These are phyloP conservation scores for Crenuchus spilurus DNA, from an alignment of 2,797 vertebrate species.

Conservation along the genomic window DNA sequence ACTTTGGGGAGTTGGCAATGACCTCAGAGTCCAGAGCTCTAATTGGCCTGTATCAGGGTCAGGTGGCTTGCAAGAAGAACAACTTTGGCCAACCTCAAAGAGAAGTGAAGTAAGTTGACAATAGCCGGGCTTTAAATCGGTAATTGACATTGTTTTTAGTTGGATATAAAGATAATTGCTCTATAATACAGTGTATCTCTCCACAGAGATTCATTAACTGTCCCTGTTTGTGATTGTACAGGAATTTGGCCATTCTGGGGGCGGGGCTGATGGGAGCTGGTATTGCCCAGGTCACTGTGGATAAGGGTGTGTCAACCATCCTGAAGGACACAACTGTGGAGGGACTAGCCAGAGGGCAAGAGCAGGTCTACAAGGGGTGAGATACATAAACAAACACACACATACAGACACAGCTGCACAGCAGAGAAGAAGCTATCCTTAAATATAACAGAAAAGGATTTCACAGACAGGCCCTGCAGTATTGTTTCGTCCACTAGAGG, in stretches of 20 bases:
- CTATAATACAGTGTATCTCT: too few species aligned
- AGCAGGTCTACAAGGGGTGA: slow-evolving; percentile 86
- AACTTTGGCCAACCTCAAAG: slow-evolving; percentile 80
- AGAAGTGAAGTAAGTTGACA: slow-evolving; percentile 77
- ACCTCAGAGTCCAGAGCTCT: slow-evolving; percentile 81
- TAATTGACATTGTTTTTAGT: background rate
- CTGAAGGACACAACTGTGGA: slow-evolving; percentile 80
- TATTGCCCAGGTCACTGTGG: slow-evolving; percentile 83
- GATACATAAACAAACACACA: slow-evolving; percentile 27
- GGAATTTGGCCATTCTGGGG: slow-evolving; percentile 82
- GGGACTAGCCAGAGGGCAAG: slow-evolving; percentile 80
- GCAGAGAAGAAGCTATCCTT: too few species aligned
- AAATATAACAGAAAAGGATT: background rate
- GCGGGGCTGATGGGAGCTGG: slow-evolving; percentile 89
- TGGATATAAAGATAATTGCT: too few species aligned
- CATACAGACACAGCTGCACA: background rate
- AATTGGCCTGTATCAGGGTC: slow-evolving; percentile 84
- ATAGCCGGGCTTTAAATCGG: background rate
- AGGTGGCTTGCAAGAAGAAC: slow-evolving; percentile 88
- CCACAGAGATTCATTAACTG: background rate
- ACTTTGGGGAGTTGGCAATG: slow-evolving; percentile 81
- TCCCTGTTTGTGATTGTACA: slow-evolving; percentile 52
- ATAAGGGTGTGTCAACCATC: slow-evolving; percentile 80
- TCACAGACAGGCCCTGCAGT: background rate
- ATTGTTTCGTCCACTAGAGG: slow-evolving; percentile 2